phyloP scores from a whole-genome alignment of 2,888 invertebrate species.

The Protophormia terraenovae region DNA sequence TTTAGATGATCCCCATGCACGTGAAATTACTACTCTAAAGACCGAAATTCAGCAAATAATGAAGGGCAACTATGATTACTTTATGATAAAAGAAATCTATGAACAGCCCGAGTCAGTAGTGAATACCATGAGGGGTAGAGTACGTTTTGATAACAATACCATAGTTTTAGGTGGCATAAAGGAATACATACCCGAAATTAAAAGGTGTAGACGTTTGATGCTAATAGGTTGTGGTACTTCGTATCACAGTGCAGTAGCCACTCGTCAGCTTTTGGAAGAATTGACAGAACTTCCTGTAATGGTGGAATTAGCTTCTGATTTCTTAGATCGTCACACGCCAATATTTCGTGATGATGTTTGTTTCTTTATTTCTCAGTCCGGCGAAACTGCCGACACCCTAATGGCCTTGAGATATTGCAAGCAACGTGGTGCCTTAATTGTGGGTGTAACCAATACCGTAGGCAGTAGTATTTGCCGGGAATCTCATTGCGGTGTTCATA shows the following conservation, averaged over 20 bases:
- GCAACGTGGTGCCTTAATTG: slow-evolving; percentile 96
- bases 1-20: slow-evolving; percentile 90
- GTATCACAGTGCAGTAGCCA: slow-evolving; percentile 99
- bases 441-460: slow-evolving; percentile 99
- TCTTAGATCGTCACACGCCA: slow-evolving; percentile 98
- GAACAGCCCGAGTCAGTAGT: slow-evolving; percentile 99
- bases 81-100: slow-evolving; percentile 99
- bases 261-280: slow-evolving; percentile 97
- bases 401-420: slow-evolving; percentile 99
- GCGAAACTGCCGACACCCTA: slow-evolving; percentile 98
- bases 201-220: slow-evolving; percentile 97
- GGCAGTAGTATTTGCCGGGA: slow-evolving; percentile 99
- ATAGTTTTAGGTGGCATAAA: slow-evolving; percentile 98
- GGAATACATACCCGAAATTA: slow-evolving; percentile 98
- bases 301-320: slow-evolving; percentile 99
- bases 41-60: slow-evolving; percentile 99
- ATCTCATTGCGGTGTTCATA: slow-evolving; percentile 99
- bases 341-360: slow-evolving; percentile 99
- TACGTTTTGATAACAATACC: slow-evolving; percentile 93
- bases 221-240: slow-evolving; percentile 99
- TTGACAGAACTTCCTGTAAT: slow-evolving; percentile 99
- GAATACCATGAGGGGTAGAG: slow-evolving; percentile 99
- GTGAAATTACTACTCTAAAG: slow-evolving; percentile 97
- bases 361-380: slow-evolving; percentile 99
- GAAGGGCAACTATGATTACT: slow-evolving; percentile 99